Evolutionary conservation across 2,113 vertebrate genomes (phyloP).

Genomic region (Budorcas taxicolor): DNA sequence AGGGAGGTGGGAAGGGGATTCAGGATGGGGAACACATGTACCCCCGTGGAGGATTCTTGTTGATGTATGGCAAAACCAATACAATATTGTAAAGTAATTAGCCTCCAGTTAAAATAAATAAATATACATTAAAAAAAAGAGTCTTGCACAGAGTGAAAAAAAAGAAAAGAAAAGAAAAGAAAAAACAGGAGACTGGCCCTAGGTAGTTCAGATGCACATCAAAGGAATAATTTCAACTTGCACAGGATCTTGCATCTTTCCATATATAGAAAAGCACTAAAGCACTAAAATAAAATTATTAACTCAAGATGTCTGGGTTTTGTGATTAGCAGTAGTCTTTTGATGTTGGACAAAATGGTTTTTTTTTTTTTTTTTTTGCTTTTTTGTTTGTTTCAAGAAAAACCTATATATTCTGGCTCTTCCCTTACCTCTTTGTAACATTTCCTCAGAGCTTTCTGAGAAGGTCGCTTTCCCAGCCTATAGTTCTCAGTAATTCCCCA

Average conservation of each 20-base stretch:
- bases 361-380: neutral
- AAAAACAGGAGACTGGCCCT: neutral
- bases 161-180: neutral
- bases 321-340: neutral
- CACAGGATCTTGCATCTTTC: neutral
- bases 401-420: neutral
- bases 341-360: neutral
- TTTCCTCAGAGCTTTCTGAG: neutral
- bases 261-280: neutral
- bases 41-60: rapidly evolving
- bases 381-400: neutral
- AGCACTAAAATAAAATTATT: neutral
- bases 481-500: neutral
- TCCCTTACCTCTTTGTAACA: neutral
- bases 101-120: too few relatives aligned
- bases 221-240: neutral
- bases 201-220: neutral
- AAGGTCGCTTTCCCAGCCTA: neutral
- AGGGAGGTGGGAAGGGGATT: too few relatives aligned
- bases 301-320: neutral
- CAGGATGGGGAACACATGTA: too few relatives aligned
- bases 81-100: too few relatives aligned
- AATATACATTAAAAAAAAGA: too few relatives aligned
- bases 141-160: too few relatives aligned
- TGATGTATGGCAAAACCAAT: too few relatives aligned